Base-by-base conservation (phyloP, 1,140 invertebrate species). In the Lepidurus couesii region DNA sequence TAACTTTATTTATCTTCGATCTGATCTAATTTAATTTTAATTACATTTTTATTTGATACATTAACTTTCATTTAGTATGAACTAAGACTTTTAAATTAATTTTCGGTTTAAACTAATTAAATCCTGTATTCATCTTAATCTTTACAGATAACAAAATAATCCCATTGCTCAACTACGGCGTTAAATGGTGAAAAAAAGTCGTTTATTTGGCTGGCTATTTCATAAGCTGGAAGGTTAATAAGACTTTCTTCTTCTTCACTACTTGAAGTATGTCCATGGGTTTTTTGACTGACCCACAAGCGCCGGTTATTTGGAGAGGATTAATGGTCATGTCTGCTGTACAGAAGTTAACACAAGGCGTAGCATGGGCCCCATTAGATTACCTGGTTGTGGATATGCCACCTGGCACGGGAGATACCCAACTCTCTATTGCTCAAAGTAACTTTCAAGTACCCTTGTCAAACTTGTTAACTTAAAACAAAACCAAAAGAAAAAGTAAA, bases 241-340 rank as follows among this genome's bases (percentile, higher is more conserved):
- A n/a, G 65, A 42, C 47, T 80, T 65, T 42, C 34, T 34, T 81
- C 74, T 47, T 78, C 44, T 24, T 13, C 65, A 11, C 53, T 80
- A 47, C 78, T 84, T 85, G 26, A 83, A 93, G 92, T 83, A 93
- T 96, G 90, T 97, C 95, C 7, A 96, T 97, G 92, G 95, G 95
- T 75, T 92, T 96, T 84, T 85, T 97, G 10, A 91, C 95, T 0
- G 89, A 91, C 8, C 88, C 93, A 81, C 90, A 91, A 81, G 88
- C 90, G 73, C 90, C 95, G 0, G 90, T 95, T 9, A 90, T 96
- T 42, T 97, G 95, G 95, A 87, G 95, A 81, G 95, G 95, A 0
- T 87, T 95, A 6, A 94, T 97, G 90, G 96, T 98, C 13, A 98
- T 98, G 95, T 93, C 92, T 81, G 95, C 95, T 1, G 84, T 98